Evolutionary conservation across 2,113 vertebrate genomes (phyloP), one percentile per base, ranked within the genome.

Genomic region (Gnathonemus echidnorhynchus): DNA sequence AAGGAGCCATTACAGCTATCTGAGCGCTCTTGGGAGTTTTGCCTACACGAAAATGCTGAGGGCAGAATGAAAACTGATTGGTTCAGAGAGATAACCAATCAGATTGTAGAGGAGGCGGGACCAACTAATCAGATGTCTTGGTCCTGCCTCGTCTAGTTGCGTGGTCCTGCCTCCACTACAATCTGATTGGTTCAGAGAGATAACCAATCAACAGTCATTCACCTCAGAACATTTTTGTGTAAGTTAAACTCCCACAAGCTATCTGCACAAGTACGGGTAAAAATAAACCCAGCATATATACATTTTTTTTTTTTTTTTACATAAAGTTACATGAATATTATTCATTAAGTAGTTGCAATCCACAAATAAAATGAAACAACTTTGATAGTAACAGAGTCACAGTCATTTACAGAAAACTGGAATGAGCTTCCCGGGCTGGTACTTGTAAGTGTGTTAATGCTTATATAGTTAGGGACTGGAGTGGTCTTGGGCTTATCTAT

Each of bases 381-480:
- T 88, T 52, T 46, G 39, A 45, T 8, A 46, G 83, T 48, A 85
- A 85, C 45, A 48, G 45, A 45, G 42, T 48, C 45, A 84, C 80
- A 85, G 45, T 85, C 35, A 53, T 87, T 87, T 53, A 87, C 50
- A 87, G 46, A 53, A 35, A 87, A 24, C 46, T 88, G 87, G 91
- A 90, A 86, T 88, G 62, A 87, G 88, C 35, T 58, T 88, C 91
- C 89, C 89, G 52, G 88, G 45, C 90, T 91, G 90, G 92, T 83
- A 90, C 89, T 87, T 92, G 89, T 89, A 88, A 48, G 77, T 86
- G 52, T 88, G 53, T 31, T 66, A 90, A 58, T 85, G 89, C 90
- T 88, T 89, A 42, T 87, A 87, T 66, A 84, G 66, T 85, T 87
- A 88, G 83, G 45, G 3, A 83, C 27, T 91, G 87, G 77, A 52